Percentiles rank a stretch among this genome's conserved stretches.
These are phyloP conservation scores for Onychomys torridus DNA, from an alignment of 2,797 vertebrate species.

Conservation along the genomic window DNA sequence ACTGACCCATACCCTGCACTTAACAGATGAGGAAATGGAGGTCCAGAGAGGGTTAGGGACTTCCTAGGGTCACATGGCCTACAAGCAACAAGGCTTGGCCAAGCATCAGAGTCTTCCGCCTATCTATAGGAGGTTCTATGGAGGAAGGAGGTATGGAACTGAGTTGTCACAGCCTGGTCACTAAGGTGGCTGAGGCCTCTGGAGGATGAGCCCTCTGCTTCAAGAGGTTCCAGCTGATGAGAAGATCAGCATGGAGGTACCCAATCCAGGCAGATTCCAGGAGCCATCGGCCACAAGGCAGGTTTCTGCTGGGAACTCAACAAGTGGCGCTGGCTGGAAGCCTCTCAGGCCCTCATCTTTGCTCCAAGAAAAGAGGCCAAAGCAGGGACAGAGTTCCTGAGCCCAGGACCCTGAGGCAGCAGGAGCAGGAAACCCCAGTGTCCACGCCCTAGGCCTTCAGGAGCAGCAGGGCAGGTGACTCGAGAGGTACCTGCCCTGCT, in stretches of 20 bases:
- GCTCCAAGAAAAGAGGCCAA: constrained; percentile 30
- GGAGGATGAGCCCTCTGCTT: background rate
- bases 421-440: background rate
- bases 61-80: background rate
- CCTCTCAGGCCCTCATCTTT: background rate
- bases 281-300: background rate
- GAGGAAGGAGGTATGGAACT: background rate
- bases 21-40: background rate
- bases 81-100: background rate
- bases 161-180: background rate
- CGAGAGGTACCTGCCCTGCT: background rate
- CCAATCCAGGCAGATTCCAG: background rate
- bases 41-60: background rate
- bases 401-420: background rate
- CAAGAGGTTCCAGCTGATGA: background rate
- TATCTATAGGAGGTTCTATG: background rate
- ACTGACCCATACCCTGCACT: background rate
- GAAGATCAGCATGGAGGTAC: background rate
- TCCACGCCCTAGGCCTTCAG: background rate
- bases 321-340: background rate
- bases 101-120: background rate
- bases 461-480: background rate
- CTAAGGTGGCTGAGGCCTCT: background rate
- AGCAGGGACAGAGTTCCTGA: background rate
- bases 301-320: constrained; percentile 5